A percentile compares a stretch with the other conserved stretches of the same genome.
Evolutionary conservation across 2,113 vertebrate species (phyloP).

Genomic region (Azemiops feae): DNA sequence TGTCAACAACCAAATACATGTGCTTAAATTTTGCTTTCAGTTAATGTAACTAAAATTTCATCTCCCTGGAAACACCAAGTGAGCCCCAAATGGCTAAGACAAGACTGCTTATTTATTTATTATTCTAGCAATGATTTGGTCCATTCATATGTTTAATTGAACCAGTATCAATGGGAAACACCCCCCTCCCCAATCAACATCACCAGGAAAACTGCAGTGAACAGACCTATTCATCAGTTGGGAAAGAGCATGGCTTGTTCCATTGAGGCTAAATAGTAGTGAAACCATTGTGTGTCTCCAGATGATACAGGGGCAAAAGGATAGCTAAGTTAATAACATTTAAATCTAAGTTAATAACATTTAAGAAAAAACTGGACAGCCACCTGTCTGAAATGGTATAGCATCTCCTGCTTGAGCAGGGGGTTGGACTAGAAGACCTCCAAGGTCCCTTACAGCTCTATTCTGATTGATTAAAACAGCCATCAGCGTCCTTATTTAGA

Average conservation of each 20-base stretch:
- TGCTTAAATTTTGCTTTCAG: constrained; percentile 5
- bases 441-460: neutral
- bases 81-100: neutral
- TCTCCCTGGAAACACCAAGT: constrained; percentile 11
- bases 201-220: neutral
- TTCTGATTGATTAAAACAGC: neutral
- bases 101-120: neutral
- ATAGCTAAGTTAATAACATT: neutral
- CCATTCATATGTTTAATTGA: neutral
- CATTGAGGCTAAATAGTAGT: neutral
- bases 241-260: neutral
- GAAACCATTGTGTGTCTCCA: neutral
- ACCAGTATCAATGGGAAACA: neutral
- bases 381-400: neutral
- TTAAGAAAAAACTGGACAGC: neutral
- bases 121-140: neutral
- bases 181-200: neutral
- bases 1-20: neutral
- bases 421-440: neutral
- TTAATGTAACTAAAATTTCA: neutral
- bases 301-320: neutral
- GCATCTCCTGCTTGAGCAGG: neutral
- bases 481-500: neutral
- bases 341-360: neutral
- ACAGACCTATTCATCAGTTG: neutral